Percentiles rank a stretch among this genome's conserved stretches.
Conservation (phyloP, 2,113 vertebrate genomes). For the Verasper variegatus region DNA sequence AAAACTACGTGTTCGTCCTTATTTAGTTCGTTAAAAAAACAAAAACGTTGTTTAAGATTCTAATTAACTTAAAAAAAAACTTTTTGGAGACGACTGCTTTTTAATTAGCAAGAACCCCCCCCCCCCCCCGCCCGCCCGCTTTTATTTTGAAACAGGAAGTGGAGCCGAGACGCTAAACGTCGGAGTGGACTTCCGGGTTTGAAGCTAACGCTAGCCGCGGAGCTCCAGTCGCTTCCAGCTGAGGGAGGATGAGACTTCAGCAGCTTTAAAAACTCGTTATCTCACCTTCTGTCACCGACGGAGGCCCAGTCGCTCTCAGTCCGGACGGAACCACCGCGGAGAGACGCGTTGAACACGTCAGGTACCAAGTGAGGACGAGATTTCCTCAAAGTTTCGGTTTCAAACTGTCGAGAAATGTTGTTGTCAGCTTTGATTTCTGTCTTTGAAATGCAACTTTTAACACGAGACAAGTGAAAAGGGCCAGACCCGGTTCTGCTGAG, state of each 20-base stretch:
- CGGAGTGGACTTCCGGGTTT: conserved; percentile 34
- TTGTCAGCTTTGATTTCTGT: neutral
- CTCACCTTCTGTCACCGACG: too few relatives aligned
- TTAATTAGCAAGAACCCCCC: neutral
- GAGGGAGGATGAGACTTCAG: accelerated
- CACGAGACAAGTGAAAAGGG: too few relatives aligned
- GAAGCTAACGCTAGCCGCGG: conserved; percentile 6
- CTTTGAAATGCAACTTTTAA: too few relatives aligned
- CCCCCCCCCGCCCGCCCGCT: too few relatives aligned
- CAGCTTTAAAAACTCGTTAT: neutral
- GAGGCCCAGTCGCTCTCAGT: neutral
- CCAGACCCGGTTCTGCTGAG: too few relatives aligned
- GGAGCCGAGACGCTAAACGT: neutral
- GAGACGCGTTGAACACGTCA: neutral
- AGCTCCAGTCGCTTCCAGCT: neutral
- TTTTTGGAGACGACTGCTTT: neutral
- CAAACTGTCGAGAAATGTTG: neutral
- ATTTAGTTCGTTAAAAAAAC: too few relatives aligned
- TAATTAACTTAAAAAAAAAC: neutral
- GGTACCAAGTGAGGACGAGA: neutral
- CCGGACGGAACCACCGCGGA: neutral
- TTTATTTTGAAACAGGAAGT: conserved; percentile 50
- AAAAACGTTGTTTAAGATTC: too few relatives aligned
- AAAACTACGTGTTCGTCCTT: too few relatives aligned
- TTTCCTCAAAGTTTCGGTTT: conserved; percentile 64